Conservation (phyloP, 2,888 invertebrate genomes). For the Microplitis manilae region DNA sequence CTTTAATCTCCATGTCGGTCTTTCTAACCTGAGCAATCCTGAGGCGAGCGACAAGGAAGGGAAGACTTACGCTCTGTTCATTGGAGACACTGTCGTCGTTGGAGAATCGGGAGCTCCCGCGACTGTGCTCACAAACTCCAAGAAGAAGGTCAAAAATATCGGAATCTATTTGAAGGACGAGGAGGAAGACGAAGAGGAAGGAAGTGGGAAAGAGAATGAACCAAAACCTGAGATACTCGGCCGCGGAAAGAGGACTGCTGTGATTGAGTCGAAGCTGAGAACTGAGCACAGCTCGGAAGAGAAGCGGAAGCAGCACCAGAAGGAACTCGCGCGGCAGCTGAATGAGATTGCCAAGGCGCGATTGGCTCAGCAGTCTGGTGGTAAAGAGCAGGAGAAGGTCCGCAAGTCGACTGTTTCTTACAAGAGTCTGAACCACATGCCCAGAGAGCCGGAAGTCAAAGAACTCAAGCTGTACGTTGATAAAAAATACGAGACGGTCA, state of each 20-base stretch:
- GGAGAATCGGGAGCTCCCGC: slow-evolving; percentile 89
- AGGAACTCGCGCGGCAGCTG: slow-evolving; percentile 89
- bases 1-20: slow-evolving; percentile 95
- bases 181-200: slow-evolving; percentile 86
- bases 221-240: slow-evolving; percentile 80
- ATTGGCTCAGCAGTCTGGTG: slow-evolving; percentile 88
- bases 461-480: slow-evolving; percentile 96
- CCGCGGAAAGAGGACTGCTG: slow-evolving; percentile 88
- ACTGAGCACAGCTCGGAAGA: slow-evolving; percentile 97
- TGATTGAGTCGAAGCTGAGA: slow-evolving; percentile 93
- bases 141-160: slow-evolving; percentile 95
- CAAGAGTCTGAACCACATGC: slow-evolving; percentile 92
- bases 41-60: slow-evolving; percentile 89
- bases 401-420: slow-evolving; percentile 97
- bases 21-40: slow-evolving; percentile 87
- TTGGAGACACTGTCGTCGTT: slow-evolving; percentile 97
- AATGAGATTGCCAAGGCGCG: slow-evolving; percentile 96
- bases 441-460: slow-evolving; percentile 92
- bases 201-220: slow-evolving; percentile 76
- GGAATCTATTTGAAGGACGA: slow-evolving; percentile 93
- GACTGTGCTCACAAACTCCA: slow-evolving; percentile 89
- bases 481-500: slow-evolving; percentile 98
- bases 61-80: slow-evolving; percentile 92
- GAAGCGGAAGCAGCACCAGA: slow-evolving; percentile 96
- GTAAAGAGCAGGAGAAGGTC: slow-evolving; percentile 89